Base-by-base conservation (phyloP, 2,888 invertebrate genomes). In the Smittia sp. region DNA sequence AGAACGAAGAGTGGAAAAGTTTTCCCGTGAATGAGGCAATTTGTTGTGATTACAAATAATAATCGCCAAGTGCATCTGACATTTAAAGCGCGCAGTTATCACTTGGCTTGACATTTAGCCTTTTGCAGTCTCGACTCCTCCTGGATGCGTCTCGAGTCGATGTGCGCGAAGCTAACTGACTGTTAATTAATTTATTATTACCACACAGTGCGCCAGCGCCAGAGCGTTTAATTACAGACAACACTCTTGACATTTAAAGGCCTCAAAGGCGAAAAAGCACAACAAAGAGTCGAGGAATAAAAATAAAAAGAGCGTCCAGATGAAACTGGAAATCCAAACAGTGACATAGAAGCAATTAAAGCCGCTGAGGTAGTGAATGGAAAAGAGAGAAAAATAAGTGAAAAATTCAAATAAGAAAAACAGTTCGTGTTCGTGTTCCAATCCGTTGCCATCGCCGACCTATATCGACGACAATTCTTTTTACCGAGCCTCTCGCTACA, bases 391-490 rank as follows among this genome's bases (percentile, higher is more conserved):
- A 70, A 70, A 54, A 58, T 20, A 18, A 46, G 39, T 38, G 39
- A 38, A 9, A 67, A 20, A 68, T 66, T 38, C 66, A 66, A 38
- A 32, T 38, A 66, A 32, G 66, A 66, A 22, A 58, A 32, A 41
- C 69, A 25, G 69, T 70, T 70, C 69, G 32, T 70, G 69, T 54
- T 70, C 54, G 54, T 70, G 69, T 70, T 70, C 69, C 69, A 27
- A 70, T 70, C 69, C 69, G 69, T 20, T 70, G 69, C 54, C 32
- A 54, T 18, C 27, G 54, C 52, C 69, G 69, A 70, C 69, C 69
- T 70, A 70, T 70, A 27, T 70, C 15, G 58, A 58, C 54, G 69
- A 70, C 69, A 70, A 25, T 32, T 54, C n/a, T 22, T 46, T n/a
- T 46, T 46, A 15, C 32, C 32, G 32, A 32, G 32, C 32, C 32